Percentiles rank a stretch among this genome's conserved stretches.
Evolutionary conservation across 2,888 invertebrate genomes (phyloP).

Genomic region (Tinea semifulvella): DNA sequence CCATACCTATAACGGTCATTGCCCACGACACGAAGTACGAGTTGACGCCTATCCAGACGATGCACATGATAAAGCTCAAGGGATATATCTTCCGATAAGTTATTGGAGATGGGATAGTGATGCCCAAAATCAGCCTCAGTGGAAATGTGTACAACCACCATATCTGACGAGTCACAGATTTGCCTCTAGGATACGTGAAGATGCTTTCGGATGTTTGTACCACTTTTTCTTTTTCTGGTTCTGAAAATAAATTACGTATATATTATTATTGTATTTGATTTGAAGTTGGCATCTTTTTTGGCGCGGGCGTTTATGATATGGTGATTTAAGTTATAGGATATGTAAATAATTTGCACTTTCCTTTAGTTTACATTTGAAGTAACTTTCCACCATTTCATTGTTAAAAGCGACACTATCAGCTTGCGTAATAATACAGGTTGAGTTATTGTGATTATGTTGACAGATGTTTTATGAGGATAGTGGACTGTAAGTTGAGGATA

Average conservation of each 20-base stretch:
- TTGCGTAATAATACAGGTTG: too few species aligned
- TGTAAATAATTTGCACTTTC: too few species aligned
- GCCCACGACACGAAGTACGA: conserved; percentile 94
- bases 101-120: conserved; percentile 77
- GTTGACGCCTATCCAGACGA: conserved; percentile 84
- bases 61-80: conserved; percentile 84
- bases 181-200: conserved; percentile 35
- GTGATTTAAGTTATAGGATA: too few species aligned
- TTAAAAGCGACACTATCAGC: too few species aligned
- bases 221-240: conserved; percentile 16
- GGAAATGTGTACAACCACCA: conserved; percentile 82
- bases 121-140: conserved; percentile 68
- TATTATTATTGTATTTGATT: too few species aligned
- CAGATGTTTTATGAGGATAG: too few species aligned
- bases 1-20: conserved; percentile 83
- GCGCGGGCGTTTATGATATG: too few species aligned
- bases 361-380: too few species aligned
- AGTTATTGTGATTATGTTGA: too few species aligned
- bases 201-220: not conserved
- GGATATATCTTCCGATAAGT: conserved; percentile 72
- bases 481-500: too few species aligned
- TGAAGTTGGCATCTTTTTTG: too few species aligned
- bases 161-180: conserved; percentile 34
- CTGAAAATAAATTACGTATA: conserved; percentile 16
- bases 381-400: too few species aligned